phyloP scores from a whole-genome alignment of 2,113 vertebrate genomes.

The Planiliza haematocheilus region DNA sequence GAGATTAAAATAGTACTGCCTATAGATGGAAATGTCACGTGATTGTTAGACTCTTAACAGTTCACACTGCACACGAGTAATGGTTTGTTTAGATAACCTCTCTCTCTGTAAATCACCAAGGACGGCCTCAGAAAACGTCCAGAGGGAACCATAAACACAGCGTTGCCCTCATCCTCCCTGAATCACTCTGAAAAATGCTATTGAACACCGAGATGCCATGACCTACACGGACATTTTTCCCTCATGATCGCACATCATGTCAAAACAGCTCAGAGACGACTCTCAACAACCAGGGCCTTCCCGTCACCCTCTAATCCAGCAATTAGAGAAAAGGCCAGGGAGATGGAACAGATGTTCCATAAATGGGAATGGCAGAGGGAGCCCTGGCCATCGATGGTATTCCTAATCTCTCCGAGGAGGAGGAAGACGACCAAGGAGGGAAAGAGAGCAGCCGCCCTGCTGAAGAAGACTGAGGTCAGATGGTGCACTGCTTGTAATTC shows the following conservation, averaged over 20 bases:
- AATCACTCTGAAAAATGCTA: slow-evolving; percentile 27
- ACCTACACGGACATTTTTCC: slow-evolving; percentile 36
- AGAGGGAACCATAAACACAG: slow-evolving; percentile 13
- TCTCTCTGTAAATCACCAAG: slow-evolving; percentile 11
- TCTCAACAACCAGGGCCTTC: slow-evolving; percentile 55
- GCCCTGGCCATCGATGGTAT: slow-evolving; percentile 46
- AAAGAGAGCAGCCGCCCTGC: slow-evolving; percentile 4
- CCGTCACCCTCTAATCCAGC: slow-evolving; percentile 70
- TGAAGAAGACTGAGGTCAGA: slow-evolving; percentile 41
- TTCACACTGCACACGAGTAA: not conserved
- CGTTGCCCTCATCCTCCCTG: slow-evolving; percentile 11
- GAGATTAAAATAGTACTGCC: not conserved
- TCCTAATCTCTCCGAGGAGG: slow-evolving; percentile 52
- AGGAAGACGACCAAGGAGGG: slow-evolving; percentile 33
- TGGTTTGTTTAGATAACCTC: slow-evolving; percentile 16
- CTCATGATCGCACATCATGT: slow-evolving; percentile 59
- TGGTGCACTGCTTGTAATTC: slow-evolving; percentile 3
- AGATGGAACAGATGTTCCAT: slow-evolving; percentile 75
- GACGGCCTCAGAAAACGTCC: slow-evolving; percentile 22
- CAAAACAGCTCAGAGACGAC: slow-evolving; percentile 70
- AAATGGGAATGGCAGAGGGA: slow-evolving; percentile 66
- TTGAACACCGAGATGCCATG: slow-evolving; percentile 28
- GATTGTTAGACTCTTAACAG: not conserved
- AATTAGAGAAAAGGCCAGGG: slow-evolving; percentile 67
- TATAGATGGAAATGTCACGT: slow-evolving; percentile 24